These are phyloP conservation scores for Leptatherina wallacei DNA, from an alignment of 2,797 vertebrate species.

Conservation along the genomic window DNA sequence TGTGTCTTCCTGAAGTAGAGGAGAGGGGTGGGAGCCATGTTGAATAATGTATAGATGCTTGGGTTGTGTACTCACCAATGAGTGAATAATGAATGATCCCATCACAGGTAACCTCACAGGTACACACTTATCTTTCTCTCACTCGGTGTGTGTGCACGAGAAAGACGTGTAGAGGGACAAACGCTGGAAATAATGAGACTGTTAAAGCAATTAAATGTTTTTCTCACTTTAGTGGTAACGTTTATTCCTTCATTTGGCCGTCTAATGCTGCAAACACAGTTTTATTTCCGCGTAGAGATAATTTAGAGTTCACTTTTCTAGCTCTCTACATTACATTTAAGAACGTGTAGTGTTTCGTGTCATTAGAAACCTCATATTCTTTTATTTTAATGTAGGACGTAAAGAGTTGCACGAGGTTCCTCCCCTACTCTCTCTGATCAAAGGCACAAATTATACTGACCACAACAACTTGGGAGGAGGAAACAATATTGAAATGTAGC, in stretches of 20 bases:
- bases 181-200: slow-evolving; percentile 3
- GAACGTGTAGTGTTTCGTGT: background rate
- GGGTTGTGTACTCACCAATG: slow-evolving; percentile 79
- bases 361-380: background rate
- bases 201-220: background rate
- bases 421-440: background rate
- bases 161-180: slow-evolving; percentile 5
- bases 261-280: background rate
- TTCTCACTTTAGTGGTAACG: background rate
- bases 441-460: slow-evolving; percentile 10
- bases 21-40: slow-evolving; percentile 55
- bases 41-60: slow-evolving; percentile 84
- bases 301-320: slow-evolving; percentile 2
- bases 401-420: background rate
- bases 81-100: slow-evolving; percentile 86
- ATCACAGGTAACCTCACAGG: slow-evolving; percentile 81
- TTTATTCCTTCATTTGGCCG: background rate
- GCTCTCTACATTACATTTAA: slow-evolving; percentile 9
- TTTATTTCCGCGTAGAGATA: background rate
- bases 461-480: slow-evolving; percentile 28
- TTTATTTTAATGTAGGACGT: background rate
- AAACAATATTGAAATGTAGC: slow-evolving; percentile 46
- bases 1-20: slow-evolving; percentile 51
- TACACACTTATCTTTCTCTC: slow-evolving; percentile 74
- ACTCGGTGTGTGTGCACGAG: slow-evolving; percentile 34